A percentile compares a stretch with the other conserved stretches of the same genome.
phyloP scores from a whole-genome alignment of 2,113 vertebrate species.

The Mesocricetus auratus region DNA sequence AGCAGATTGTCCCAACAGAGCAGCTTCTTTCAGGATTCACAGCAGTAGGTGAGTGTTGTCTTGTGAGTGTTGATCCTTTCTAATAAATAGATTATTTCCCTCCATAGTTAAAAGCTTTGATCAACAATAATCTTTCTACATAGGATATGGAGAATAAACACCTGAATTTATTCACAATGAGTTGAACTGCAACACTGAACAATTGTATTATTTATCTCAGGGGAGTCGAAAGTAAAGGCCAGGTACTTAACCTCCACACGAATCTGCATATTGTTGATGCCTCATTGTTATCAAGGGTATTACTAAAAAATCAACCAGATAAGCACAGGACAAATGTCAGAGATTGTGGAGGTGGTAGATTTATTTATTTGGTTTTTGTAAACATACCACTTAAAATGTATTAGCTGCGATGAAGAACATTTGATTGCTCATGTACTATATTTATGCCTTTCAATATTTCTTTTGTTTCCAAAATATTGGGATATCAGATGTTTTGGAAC shows the following conservation, averaged over 20 bases:
- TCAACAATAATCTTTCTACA: slow-evolving; percentile 33
- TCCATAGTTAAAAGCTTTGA: neutral
- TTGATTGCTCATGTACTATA: neutral
- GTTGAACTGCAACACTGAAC: slow-evolving; percentile 23
- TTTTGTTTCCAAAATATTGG: neutral
- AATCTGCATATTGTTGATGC: neutral
- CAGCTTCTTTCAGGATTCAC: neutral
- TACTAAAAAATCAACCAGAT: slow-evolving; percentile 42
- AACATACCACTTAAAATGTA: neutral
- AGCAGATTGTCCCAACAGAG: neutral
- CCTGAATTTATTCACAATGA: slow-evolving; percentile 8
- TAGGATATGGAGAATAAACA: slow-evolving; percentile 6
- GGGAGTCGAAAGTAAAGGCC: slow-evolving; percentile 9
- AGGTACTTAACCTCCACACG: neutral
- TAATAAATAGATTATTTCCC: slow-evolving; percentile 48
- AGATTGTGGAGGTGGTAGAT: neutral
- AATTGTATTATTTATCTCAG: slow-evolving; percentile 15
- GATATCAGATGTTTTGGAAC: neutral
- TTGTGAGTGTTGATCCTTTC: neutral
- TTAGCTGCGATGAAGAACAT: neutral
- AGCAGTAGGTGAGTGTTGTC: neutral
- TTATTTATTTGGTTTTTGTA: slow-evolving; percentile 7
- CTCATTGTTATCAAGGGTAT: slow-evolving; percentile 32
- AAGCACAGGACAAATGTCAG: neutral
- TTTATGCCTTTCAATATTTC: neutral